A percentile compares a stretch with the other conserved stretches of the same genome.
phyloP scores from a whole-genome alignment of 2,888 invertebrate genomes.

The Drosophila atripex region DNA sequence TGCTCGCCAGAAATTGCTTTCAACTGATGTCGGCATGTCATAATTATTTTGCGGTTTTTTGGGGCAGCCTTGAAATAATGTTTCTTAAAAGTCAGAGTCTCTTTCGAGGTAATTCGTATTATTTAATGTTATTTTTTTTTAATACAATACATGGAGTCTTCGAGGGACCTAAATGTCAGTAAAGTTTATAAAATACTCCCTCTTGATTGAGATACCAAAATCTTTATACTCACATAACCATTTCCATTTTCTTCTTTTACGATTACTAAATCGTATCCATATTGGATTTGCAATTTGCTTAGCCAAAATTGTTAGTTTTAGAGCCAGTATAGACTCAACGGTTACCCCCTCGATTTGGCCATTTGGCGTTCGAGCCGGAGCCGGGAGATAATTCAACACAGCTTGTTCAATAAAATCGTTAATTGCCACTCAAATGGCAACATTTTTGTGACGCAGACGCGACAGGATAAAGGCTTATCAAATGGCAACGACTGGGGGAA shows the following conservation, averaged over 20 bases:
- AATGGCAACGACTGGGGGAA: slow-evolving; percentile 43
- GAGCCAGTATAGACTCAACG: slow-evolving; percentile 25
- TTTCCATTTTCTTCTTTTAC: slow-evolving; percentile 7
- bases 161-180: background rate
- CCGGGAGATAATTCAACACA: slow-evolving; percentile 31
- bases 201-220: background rate
- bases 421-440: slow-evolving; percentile 74
- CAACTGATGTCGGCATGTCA: slow-evolving; percentile 12
- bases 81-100: background rate
- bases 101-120: background rate
- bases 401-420: slow-evolving; percentile 70
- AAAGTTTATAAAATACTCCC: background rate
- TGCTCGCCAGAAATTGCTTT: slow-evolving; percentile 5
- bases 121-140: background rate
- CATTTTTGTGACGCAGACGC: slow-evolving; percentile 66
- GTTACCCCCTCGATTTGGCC: slow-evolving; percentile 42
- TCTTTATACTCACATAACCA: slow-evolving; percentile 1
- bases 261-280: slow-evolving; percentile 8
- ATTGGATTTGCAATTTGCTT: slow-evolving; percentile 16
- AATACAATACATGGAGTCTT: background rate
- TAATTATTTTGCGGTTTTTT: slow-evolving; percentile 35
- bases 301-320: slow-evolving; percentile 29
- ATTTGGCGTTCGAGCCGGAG: slow-evolving; percentile 47
- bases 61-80: slow-evolving; percentile 29
- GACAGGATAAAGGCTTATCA: slow-evolving; percentile 76